Percentiles rank a stretch among this genome's conserved stretches.
Evolutionary conservation across 2,797 vertebrate genomes (phyloP).

Genomic region (Gouania willdenowi): DNA sequence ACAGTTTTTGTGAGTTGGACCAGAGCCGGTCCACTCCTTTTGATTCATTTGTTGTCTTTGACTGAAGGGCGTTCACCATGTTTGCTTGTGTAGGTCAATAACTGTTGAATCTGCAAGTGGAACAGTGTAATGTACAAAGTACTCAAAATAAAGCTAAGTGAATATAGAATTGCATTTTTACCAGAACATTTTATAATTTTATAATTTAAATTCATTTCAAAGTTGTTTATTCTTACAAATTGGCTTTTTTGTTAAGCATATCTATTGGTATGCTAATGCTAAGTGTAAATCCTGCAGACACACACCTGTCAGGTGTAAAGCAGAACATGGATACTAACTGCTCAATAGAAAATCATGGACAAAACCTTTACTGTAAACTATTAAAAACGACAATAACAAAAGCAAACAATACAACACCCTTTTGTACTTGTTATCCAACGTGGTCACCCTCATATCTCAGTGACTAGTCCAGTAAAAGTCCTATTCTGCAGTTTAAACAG

Average conservation of each 20-base stretch:
- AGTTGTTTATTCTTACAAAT: not conserved
- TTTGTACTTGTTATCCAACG: too few species aligned
- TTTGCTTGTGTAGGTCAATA: constrained; percentile 15
- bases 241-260: too few species aligned
- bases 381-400: too few species aligned
- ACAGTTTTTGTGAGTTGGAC: constrained; percentile 58
- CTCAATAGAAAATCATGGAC: too few species aligned
- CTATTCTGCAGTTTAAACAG: constrained; percentile 23
- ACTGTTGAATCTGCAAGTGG: constrained; percentile 13
- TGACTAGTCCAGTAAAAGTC: constrained; percentile 6
- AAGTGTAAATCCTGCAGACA: constrained; percentile 16
- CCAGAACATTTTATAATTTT: not conserved
- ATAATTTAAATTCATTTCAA: not conserved
- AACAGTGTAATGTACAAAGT: constrained; percentile 16
- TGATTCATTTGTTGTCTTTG: constrained; percentile 36
- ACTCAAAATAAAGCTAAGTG: not conserved
- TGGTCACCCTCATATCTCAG: too few species aligned
- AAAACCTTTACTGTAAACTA: too few species aligned
- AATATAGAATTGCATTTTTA: too few species aligned
- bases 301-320: constrained; percentile 13
- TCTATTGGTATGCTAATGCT: constrained; percentile 26
- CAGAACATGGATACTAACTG: too few species aligned
- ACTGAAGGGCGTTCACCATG: constrained; percentile 13
- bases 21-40: constrained; percentile 29
- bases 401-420: not conserved